Evolutionary conservation across 1,140 invertebrate species (phyloP).

Genomic region (Drosophila littoralis): DNA sequence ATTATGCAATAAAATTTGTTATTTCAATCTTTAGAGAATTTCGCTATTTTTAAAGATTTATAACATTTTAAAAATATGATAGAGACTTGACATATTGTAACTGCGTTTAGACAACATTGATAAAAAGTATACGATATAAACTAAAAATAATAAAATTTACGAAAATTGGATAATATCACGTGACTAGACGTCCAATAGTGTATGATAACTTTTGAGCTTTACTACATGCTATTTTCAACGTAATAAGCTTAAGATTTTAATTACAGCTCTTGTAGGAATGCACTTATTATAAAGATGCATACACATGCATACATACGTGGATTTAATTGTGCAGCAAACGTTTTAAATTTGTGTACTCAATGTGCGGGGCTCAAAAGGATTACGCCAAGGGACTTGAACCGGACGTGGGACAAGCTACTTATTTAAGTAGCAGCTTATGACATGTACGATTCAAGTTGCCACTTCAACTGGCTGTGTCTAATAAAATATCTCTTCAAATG

Average conservation of each 20-base stretch:
- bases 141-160: too few species aligned
- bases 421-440: constrained; percentile 66
- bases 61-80: too few species aligned
- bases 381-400: constrained; percentile 33
- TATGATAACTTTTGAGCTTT: constrained; percentile 1
- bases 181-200: too few species aligned
- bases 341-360: constrained; percentile 32
- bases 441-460: constrained; percentile 57
- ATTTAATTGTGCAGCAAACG: constrained; percentile 36
- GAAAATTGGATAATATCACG: too few species aligned
- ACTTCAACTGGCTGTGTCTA: constrained; percentile 39
- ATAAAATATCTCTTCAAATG: constrained; percentile 75
- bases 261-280: constrained; percentile 28
- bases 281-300: constrained; percentile 35
- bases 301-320: background rate
- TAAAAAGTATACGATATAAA: background rate
- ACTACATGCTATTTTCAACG: constrained; percentile 1
- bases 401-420: constrained; percentile 27
- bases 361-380: constrained; percentile 51
- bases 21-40: too few species aligned
- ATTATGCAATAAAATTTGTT: too few species aligned
- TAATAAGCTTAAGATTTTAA: constrained; percentile 34
- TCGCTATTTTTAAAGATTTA: too few species aligned
- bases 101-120: too few species aligned
- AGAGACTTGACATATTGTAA: too few species aligned